Evolutionary conservation across 2,888 invertebrate genomes (phyloP), one percentile per base, ranked within the genome.

Genomic region (Atethmia centrago): DNA sequence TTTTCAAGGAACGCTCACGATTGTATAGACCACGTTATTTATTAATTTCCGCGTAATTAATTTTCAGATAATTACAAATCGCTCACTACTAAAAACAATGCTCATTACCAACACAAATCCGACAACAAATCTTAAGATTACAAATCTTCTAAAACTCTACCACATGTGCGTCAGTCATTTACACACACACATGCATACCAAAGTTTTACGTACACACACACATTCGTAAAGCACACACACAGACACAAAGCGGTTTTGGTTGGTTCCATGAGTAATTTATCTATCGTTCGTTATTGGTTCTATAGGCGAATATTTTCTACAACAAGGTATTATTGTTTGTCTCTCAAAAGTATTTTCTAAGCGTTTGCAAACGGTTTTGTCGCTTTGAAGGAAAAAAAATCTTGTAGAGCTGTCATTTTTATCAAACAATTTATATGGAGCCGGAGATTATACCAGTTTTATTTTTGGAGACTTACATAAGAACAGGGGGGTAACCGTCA

Each of bases 261-360:
- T 58, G 55, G 70, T 73, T 67, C 59, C 65, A 70, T 47, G 71
- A 84, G 82, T 77, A 79, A 86, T 86, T 72, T 64, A 78, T 74
- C 71, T 77, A 74, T 80, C 64, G 62, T 64, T 74, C 47, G 71
- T 71, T 79, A 86, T 77, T 84, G 71, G 55, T 73, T 71, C 14
- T 67, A 64, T 56, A 59, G 47, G 66, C 25, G 42, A 77, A 74
- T 77, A 64, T 61, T 55, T 31, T 55, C 42, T 71, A 84, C 77
- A 79, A 62, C 69, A 62, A 42, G 31, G 40, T 63, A 71, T 75
- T 71, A 74, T 71, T 77, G 53, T 77, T 64, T 55, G 69, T 73
- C 47, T 68, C 36, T 31, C 61, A 56, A n/a, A 31, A 62, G 40
- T 70, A 74, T 55, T 71, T 42, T 53, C 19, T 42, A 64, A 47